A percentile compares a stretch with the other conserved stretches of the same genome.
phyloP scores from a whole-genome alignment of 2,888 invertebrate species.

The Mantis religiosa region DNA sequence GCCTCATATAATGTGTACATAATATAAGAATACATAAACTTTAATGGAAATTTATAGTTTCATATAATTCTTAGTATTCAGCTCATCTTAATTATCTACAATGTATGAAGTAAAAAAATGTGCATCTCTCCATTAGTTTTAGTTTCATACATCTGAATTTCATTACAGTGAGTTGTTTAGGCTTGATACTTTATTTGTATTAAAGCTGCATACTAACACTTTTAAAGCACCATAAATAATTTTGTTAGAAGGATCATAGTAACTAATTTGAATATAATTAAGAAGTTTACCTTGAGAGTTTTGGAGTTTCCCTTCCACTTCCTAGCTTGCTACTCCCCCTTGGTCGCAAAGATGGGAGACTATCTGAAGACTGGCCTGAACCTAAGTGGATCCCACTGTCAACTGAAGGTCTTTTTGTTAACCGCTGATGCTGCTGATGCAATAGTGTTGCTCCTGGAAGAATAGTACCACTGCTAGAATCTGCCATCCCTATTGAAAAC shows the following conservation, averaged over 20 bases:
- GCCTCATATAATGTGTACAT: too few relatives aligned
- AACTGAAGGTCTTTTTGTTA: conserved; percentile 70
- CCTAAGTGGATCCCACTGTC: conserved; percentile 77
- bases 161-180: too few relatives aligned
- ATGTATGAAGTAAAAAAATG: too few relatives aligned
- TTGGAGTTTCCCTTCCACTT: conserved; percentile 41
- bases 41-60: too few relatives aligned
- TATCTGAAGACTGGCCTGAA: conserved; percentile 45
- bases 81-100: too few relatives aligned
- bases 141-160: too few relatives aligned
- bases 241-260: background rate
- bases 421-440: conserved; percentile 36
- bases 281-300: conserved; percentile 45
- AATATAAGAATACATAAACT: too few relatives aligned
- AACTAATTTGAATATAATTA: background rate
- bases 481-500: background rate
- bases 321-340: conserved; percentile 37
- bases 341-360: conserved; percentile 39
- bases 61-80: too few relatives aligned
- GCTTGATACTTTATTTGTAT: too few relatives aligned
- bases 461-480: background rate
- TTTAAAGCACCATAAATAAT: background rate
- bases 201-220: too few relatives aligned
- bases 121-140: too few relatives aligned
- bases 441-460: background rate